Evolutionary conservation across 2,888 invertebrate species (phyloP).

Genomic region (Drosophila ustulata): DNA sequence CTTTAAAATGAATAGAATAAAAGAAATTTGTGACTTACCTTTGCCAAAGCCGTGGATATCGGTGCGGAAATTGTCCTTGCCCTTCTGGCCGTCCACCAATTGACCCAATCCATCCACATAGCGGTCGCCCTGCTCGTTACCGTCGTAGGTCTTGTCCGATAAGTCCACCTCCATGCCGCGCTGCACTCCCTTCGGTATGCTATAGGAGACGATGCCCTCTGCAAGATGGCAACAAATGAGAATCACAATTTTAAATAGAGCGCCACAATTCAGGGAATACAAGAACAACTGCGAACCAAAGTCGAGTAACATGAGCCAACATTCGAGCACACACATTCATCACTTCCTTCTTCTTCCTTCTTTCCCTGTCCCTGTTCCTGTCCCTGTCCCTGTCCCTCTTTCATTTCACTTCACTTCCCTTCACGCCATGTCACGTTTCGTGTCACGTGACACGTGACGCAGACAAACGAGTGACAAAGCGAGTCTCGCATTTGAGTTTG

Average conservation of each 20-base stretch:
- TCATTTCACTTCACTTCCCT: slow-evolving; percentile 14
- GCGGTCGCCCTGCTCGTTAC: slow-evolving; percentile 87
- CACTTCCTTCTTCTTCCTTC: slow-evolving; percentile 19
- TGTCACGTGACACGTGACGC: slow-evolving; percentile 71
- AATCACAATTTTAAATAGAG: slow-evolving; percentile 35
- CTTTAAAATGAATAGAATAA: no score
- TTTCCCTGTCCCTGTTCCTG: slow-evolving; percentile 1
- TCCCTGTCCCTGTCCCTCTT: background rate
- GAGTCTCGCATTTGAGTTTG: slow-evolving; percentile 31
- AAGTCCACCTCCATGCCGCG: slow-evolving; percentile 91
- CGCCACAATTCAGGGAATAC: slow-evolving; percentile 53
- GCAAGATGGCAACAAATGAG: slow-evolving; percentile 71
- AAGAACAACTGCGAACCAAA: slow-evolving; percentile 4
- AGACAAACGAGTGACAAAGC: slow-evolving; percentile 78
- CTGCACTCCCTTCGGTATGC: slow-evolving; percentile 90
- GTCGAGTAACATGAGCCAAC: slow-evolving; percentile 64
- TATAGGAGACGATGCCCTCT: slow-evolving; percentile 93
- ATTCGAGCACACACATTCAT: slow-evolving; percentile 4
- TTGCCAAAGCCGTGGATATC: slow-evolving; percentile 89
- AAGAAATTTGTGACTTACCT: slow-evolving; percentile 85
- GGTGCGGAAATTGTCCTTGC: slow-evolving; percentile 90
- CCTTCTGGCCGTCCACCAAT: slow-evolving; percentile 91
- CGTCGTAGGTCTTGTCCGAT: slow-evolving; percentile 92
- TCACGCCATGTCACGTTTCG: slow-evolving; percentile 55
- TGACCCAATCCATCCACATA: slow-evolving; percentile 91